Percentiles rank a stretch among this genome's conserved stretches.
Evolutionary conservation across 2,888 invertebrate genomes (phyloP).

Genomic region (Eupeodes luniger): DNA sequence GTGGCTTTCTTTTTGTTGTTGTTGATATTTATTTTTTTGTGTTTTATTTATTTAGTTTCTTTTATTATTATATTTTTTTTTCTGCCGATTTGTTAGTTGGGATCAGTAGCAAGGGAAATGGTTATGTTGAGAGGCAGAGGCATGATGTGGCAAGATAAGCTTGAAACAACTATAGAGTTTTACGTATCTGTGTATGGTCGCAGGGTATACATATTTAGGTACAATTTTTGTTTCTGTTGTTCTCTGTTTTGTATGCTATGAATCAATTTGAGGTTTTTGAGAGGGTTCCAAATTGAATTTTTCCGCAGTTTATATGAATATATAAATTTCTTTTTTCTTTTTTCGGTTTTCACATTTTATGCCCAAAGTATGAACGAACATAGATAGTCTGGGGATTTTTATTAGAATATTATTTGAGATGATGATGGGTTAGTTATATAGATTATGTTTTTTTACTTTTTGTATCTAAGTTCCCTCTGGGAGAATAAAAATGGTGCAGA

Average conservation of each 20-base stretch:
- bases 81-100: conserved; percentile 70
- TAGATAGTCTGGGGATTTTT: conserved; percentile 68
- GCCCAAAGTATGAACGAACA: background rate
- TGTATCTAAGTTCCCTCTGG: conserved; percentile 8
- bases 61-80: background rate
- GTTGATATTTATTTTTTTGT: conserved; percentile 36
- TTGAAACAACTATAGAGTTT: conserved; percentile 40
- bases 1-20: conserved; percentile 55
- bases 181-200: conserved; percentile 7
- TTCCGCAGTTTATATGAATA: conserved; percentile 75
- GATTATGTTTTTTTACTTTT: background rate
- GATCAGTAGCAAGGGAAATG: conserved; percentile 46
- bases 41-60: background rate
- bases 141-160: conserved; percentile 60
- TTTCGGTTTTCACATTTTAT: background rate
- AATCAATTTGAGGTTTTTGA: conserved; percentile 74
- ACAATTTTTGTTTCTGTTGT: conserved; percentile 48
- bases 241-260: conserved; percentile 68
- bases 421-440: background rate
- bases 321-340: background rate
- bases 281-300: conserved; percentile 76
- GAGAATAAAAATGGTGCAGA: conserved; percentile 64
- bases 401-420: conserved; percentile 65
- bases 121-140: background rate
- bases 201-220: conserved; percentile 17